Evolutionary conservation across 2,797 vertebrate genomes (phyloP), one percentile per base, ranked within the genome.

Genomic region (Rhinoraja longicauda): DNA sequence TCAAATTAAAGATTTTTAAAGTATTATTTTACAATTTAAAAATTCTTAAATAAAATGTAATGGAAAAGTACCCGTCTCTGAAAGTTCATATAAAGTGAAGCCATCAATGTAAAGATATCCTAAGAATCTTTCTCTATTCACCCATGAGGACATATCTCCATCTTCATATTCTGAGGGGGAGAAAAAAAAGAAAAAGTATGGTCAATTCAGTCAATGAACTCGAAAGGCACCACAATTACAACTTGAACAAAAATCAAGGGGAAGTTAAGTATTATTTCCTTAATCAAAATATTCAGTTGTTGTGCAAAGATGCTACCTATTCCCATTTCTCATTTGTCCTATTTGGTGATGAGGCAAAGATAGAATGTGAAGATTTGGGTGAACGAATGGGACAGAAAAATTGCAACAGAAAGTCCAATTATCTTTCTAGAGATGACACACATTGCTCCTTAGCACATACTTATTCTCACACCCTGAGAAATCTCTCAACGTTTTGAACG

Each of bases 61-160:
- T n/a, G 93, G 95, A 78, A 86, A 95, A 90, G 94, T 95, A 99
- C 99, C 99, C 94, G 98, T 99, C 93, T 99, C 99, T 95, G 98
- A 98, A 12, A 99, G 97, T 94, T 99, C 99, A 93, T 99, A 99
- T 0, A 99, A 94, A 0, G 98, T 98, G 94, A 99, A 99, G 72
- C 98, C 98, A 93, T 99, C 98, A 92, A 99, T 96, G 24, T 97
- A 95, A 93, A 99, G 97, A 94, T 99, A 99, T 70, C 97, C 97
- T 95, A 98, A 98, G 96, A 99, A 99, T 88, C 98, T 97, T 95
- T 99, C 99, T 93, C 97, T 97, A 36, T 97, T 99, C 94, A 99
- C 97, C 99, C 99, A 99, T 12, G 97, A 96, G 0, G 98, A 98
- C 94, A 99, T 95, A 95, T 97, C 97, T 26, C 98, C 97, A 93